Evolutionary conservation across 2,113 vertebrate species (phyloP), one percentile per base, ranked within the genome.

Genomic region (Macquaria ambigua): DNA sequence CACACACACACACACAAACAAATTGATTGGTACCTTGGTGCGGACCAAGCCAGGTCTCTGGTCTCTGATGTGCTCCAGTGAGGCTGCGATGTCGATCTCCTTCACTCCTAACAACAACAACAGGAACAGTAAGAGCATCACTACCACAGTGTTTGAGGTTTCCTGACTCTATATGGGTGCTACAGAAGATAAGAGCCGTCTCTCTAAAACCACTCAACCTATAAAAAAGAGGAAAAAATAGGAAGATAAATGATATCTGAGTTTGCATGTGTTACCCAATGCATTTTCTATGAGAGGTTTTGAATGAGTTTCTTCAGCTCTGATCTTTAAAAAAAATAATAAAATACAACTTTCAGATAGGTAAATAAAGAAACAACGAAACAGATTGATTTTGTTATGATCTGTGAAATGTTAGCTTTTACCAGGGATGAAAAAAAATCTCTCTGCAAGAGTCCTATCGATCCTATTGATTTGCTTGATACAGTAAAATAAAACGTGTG

Each of bases 41-140:
- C 95, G 96, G 83, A 99, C 98, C 82, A 99, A 96, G 59, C 97
- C 97, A 0, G 97, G 97, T 75, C 98, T 96, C 95, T 99, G 98
- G 93, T 99, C 98, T 82, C 98, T 96, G 90, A 99, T 96, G 39
- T 99, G 98, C 89, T 99, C 98, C 94, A 99, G 90, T 0, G 98
- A 96, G 71, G 98, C 98, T 25, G 98, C 98, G 4, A 99, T 99
- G 91, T 99, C 98, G 11, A 99, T 99, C 94, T 99, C 98, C 92
- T 99, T 99, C 86, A 99, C 98, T 31, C 98, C 98, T 99, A 86
- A 69, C 12, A 39, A 59, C 48, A 87, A 48, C 43, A 80, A 70
- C 15, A 64, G 2, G 2, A 79, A 68, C 7, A 88, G 41, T 23
- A 56, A 82, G 2, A 72, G 21, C 46, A 31, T 78, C n/a, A 41